A percentile compares a stretch with the other conserved stretches of the same genome.
These are phyloP conservation scores for Temnothorax curvispinosus DNA, from an alignment of 1,140 invertebrate species.

Conservation along the genomic window DNA sequence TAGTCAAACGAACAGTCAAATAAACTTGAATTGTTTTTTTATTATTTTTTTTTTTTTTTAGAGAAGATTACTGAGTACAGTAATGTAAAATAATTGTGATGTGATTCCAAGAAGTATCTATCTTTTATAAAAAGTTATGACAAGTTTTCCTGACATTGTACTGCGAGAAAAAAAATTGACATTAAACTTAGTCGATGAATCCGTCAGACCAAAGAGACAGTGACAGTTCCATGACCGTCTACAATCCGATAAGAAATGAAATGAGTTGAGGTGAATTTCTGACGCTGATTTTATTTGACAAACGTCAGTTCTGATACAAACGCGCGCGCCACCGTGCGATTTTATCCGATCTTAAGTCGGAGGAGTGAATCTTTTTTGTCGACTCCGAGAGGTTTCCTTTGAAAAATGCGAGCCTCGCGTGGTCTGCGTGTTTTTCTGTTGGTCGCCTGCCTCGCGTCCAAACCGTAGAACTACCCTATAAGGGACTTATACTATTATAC, in stretches of 20 bases:
- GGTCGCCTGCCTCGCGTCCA: slow-evolving; percentile 33
- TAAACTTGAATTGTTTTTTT: not conserved
- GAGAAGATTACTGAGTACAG: not conserved
- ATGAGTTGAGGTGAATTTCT: slow-evolving; percentile 23
- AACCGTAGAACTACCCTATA: slow-evolving; percentile 24
- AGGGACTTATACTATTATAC: slow-evolving; percentile 18
- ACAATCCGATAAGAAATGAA: not conserved
- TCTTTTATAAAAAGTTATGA: not conserved
- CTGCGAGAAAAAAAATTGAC: not conserved
- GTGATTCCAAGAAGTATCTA: not conserved
- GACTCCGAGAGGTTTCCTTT: slow-evolving; percentile 49
- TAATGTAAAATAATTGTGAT: not conserved
- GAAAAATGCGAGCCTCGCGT: slow-evolving; percentile 74
- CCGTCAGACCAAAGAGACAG: not conserved
- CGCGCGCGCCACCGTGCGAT: not conserved
- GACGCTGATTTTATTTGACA: slow-evolving; percentile 8
- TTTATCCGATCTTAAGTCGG: slow-evolving; percentile 47
- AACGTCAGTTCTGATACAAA: slow-evolving; percentile 12
- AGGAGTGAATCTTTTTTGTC: slow-evolving; percentile 35
- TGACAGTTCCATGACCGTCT: not conserved
- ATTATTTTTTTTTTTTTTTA: not conserved
- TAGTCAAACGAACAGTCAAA: not conserved
- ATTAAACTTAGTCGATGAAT: not conserved
- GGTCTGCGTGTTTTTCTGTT: slow-evolving; percentile 66
- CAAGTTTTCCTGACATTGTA: not conserved